phyloP scores from a whole-genome alignment of 2,888 invertebrate genomes.

The Abrostola triplasia region DNA sequence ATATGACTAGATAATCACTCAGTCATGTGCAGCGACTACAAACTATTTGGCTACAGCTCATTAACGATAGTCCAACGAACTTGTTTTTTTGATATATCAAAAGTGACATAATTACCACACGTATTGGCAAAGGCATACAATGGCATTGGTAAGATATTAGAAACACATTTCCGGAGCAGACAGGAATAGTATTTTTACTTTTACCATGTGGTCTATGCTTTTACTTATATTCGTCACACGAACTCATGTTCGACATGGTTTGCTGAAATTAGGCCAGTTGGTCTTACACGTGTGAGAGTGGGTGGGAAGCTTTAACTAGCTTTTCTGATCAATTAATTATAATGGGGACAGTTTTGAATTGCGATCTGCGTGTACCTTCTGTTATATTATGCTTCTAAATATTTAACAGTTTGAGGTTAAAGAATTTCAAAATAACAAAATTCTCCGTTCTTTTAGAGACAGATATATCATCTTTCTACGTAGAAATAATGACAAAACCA shows the following conservation, averaged over 20 bases:
- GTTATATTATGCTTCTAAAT: too few species aligned
- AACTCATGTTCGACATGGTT: conserved; percentile 14
- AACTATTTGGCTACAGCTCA: conserved; percentile 28
- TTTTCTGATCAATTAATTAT: background rate
- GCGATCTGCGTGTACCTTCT: too few species aligned
- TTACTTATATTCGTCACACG: conserved; percentile 26
- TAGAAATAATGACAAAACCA: too few species aligned
- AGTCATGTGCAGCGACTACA: conserved; percentile 36
- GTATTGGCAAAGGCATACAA: background rate
- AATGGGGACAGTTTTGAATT: background rate
- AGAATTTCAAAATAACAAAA: too few species aligned
- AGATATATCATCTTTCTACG: too few species aligned
- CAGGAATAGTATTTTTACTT: conserved; percentile 14
- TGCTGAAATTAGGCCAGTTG: conserved; percentile 18
- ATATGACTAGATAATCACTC: conserved; percentile 21
- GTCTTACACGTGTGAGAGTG: conserved; percentile 6
- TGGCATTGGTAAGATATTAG: background rate
- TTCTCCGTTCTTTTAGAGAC: too few species aligned
- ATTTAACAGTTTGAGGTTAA: too few species aligned
- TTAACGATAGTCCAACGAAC: conserved; percentile 29
- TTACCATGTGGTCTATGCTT: too few species aligned
- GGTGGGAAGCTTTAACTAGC: background rate
- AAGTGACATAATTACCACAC: conserved; percentile 8
- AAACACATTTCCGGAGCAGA: conserved; percentile 11
- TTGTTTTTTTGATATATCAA: conserved; percentile 10